A percentile compares a stretch with the other conserved stretches of the same genome.
phyloP scores from a whole-genome alignment of 2,888 invertebrate species.

The Petrolisthes cinctipes region DNA sequence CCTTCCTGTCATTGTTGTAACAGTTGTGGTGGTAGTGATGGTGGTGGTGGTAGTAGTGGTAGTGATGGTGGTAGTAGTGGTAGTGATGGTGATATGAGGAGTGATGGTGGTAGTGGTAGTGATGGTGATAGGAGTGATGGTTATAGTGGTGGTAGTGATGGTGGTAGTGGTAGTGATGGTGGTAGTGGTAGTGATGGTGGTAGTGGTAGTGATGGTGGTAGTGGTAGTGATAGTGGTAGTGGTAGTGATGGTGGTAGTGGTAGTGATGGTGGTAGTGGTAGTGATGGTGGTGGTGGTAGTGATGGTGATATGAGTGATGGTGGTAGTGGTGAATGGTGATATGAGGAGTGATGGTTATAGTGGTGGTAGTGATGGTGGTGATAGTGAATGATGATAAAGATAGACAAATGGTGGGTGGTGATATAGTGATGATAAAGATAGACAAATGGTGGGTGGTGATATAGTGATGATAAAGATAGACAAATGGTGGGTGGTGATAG shows the following conservation, averaged over 20 bases:
- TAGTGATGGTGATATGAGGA: background rate
- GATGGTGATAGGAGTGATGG: too few species aligned
- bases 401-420: too few species aligned
- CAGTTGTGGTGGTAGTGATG: background rate
- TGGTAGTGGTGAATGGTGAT: too few species aligned
- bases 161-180: constrained; percentile 10
- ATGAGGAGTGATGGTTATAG: too few species aligned
- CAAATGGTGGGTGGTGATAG: too few species aligned
- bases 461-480: too few species aligned
- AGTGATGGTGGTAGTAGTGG: background rate
- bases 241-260: background rate
- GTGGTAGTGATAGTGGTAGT: background rate
- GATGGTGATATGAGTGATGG: too few species aligned
- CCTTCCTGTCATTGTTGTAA: background rate
- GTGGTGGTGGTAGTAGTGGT: background rate
- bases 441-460: too few species aligned
- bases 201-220: background rate
- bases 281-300: background rate
- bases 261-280: background rate
- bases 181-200: background rate
- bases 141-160: background rate
- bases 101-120: too few species aligned
- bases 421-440: too few species aligned
- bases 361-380: too few species aligned
- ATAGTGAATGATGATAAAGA: too few species aligned